Base-by-base conservation (phyloP, 30 jellyfish, hydroid and myxozoan genomes). In the Calvadosia cruxmelitensis region DNA sequence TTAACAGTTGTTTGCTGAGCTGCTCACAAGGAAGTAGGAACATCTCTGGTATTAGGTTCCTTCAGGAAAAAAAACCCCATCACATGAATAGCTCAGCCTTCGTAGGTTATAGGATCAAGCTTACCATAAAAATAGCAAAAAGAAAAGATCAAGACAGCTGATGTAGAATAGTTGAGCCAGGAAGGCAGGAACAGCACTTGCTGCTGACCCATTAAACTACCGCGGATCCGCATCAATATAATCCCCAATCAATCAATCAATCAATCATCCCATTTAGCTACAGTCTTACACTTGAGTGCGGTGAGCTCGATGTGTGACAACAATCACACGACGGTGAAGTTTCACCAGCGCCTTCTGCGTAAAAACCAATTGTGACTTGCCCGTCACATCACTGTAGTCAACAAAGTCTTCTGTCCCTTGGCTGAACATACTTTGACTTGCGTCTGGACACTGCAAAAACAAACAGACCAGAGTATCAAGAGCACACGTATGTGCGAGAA, bases 371-470 rank as follows among this genome's bases (percentile, higher is more conserved):
- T 49, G 85, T 42, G 85, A 64, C 24, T 69, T 80, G 16, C 81
- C 84, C 25, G 31, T 69, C 50, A 81, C 84, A 20, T 82, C 84
- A 29, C 74, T 78, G 53, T 91, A 91, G 63, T 91, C 99, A 3
- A 91, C 80, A 63, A 64, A 91, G 74, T 91, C 99, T 13, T 91
- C 99, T 12, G 94, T 91, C 3, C 96, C 99, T 64, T 71, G 81
- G 73, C 99, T 82, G 52, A 91, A 91, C 83, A 78, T 61, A 29
- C 63, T 93, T 33, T 49, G 64, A 53, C 92, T 91, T 34, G 93
- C 93, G 63, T 82, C 95, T n/a, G 99, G 99, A 36, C 99, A 91
- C 93, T 82, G 33, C n/a, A n/a, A n/a, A n/a, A n/a, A n/a, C n/a
- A n/a, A n/a, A n/a, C n/a, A n/a, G n/a, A n/a, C n/a, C n/a, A n/a